These are phyloP conservation scores for Lota lota DNA, from an alignment of 2,113 vertebrate species.

Conservation along the genomic window DNA sequence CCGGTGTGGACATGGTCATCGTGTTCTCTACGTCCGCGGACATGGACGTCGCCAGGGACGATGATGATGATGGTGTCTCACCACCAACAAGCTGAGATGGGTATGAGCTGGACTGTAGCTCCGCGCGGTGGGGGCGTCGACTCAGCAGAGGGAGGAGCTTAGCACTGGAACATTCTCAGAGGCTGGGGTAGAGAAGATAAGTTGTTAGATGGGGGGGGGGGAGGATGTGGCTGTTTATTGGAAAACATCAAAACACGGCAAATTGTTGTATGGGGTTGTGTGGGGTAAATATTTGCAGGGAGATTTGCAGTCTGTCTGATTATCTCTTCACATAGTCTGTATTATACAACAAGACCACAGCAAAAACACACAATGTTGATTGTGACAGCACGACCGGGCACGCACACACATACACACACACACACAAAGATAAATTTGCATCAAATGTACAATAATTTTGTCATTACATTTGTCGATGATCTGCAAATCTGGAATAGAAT, in stretches of 20 bases:
- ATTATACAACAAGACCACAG: not conserved
- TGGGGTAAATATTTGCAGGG: too few species aligned
- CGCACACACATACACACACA: too few species aligned
- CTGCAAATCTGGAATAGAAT: too few species aligned
- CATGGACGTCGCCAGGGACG: conserved; percentile 69
- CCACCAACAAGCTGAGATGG: not conserved
- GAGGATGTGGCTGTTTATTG: conserved; percentile 5
- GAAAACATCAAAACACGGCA: not conserved
- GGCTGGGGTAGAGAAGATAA: conserved; percentile 1
- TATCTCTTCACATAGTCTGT: too few species aligned
- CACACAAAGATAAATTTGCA: too few species aligned
- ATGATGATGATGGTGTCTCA: conserved; percentile 23
- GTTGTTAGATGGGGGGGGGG: conserved; percentile 8
- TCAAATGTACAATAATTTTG: too few species aligned
- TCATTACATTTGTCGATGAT: too few species aligned
- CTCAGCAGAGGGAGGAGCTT: conserved; percentile 38
- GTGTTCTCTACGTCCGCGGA: conserved; percentile 79
- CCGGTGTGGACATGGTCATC: conserved; percentile 60
- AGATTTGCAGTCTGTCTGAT: too few species aligned
- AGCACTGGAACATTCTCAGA: conserved; percentile 64
- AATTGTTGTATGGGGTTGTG: not conserved
- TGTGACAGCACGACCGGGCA: too few species aligned
- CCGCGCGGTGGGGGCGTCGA: conserved; percentile 6
- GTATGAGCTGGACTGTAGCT: conserved; percentile 34
- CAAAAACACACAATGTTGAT: too few species aligned